Percentiles rank a stretch among this genome's conserved stretches.
phyloP scores from a whole-genome alignment of 2,797 vertebrate species.

The Neoniphon sammara region DNA sequence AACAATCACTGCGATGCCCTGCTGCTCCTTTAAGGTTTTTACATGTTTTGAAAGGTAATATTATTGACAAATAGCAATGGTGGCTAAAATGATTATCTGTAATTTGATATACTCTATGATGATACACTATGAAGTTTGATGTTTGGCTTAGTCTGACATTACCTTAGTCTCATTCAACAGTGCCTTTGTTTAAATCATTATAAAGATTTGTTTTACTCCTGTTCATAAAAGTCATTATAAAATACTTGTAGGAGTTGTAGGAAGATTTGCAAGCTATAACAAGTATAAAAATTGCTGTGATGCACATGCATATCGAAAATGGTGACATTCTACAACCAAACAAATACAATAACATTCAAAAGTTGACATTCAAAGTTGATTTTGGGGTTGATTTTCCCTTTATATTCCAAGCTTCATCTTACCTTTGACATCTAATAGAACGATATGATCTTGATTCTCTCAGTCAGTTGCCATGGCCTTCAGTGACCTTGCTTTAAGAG shows the following conservation, averaged over 20 bases:
- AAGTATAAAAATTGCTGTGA: background rate
- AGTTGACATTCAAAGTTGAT: constrained; percentile 8
- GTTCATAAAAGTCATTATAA: background rate
- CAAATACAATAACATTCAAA: no score
- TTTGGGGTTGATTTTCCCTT: constrained; percentile 32
- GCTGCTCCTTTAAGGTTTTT: no score
- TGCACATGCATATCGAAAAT: background rate
- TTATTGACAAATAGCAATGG: background rate
- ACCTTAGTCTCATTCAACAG: background rate
- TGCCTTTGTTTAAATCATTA: background rate
- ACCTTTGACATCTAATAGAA: constrained; percentile 53
- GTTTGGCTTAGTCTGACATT: background rate
- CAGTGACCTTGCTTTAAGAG: constrained; percentile 51
- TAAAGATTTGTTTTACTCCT: background rate
- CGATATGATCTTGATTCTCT: constrained; percentile 38
- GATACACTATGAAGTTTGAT: background rate
- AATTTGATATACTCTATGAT: background rate
- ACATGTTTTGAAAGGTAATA: background rate
- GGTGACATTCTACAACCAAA: no score
- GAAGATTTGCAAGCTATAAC: no score
- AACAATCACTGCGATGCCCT: constrained; percentile 2
- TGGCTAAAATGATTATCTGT: background rate
- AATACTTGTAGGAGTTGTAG: background rate
- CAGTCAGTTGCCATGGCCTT: constrained; percentile 42
- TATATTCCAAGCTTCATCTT: constrained; percentile 34